Evolutionary conservation across 2,888 invertebrate species (phyloP), one percentile per base, ranked within the genome.

Genomic region (Geophilus truncorum): DNA sequence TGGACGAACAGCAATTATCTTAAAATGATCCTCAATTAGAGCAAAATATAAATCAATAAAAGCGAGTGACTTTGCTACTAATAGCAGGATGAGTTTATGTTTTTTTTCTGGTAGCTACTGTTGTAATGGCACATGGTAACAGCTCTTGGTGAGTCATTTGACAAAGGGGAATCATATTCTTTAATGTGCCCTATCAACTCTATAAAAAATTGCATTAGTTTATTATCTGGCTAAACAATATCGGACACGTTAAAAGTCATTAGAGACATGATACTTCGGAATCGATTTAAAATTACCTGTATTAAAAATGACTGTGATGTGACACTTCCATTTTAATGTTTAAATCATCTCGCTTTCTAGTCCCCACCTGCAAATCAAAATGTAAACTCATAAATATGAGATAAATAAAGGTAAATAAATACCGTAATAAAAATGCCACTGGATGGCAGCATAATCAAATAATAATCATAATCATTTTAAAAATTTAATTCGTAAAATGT

Each of bases 21-120:
- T 70, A 28, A 70, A 70, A 70, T 70, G 70, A 70, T 70, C 70
- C 70, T 70, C 70, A 70, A 70, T 70, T 70, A 70, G 70, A 70
- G 70, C 70, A 6, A 70, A 70, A 70, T 70, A 70, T 70, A 70
- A 70, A 70, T 70, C 70, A 70, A 70, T 70, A 70, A 70, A 70
- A 25, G 70, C 28, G 70, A 70, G 70, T 70, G 70, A 70, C 70
- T 70, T 70, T 70, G 70, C 70, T 70, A 70, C 28, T 70, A 70
- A 70, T 70, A 70, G 70, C 70, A 70, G 70, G 70, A 70, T 70
- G 70, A 70, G 70, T 70, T 70, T 70, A 70, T 70, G 6, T 51
- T 18, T 51, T 51, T 45, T 45, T 51, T 51, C 18, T 51, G 18
- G 25, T 70, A n/a, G 70, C 70, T 70, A 70, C 70, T 70, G 70